Base-by-base conservation (phyloP, 2,113 vertebrate species). In the Rhinolophus ferrumequinum region DNA sequence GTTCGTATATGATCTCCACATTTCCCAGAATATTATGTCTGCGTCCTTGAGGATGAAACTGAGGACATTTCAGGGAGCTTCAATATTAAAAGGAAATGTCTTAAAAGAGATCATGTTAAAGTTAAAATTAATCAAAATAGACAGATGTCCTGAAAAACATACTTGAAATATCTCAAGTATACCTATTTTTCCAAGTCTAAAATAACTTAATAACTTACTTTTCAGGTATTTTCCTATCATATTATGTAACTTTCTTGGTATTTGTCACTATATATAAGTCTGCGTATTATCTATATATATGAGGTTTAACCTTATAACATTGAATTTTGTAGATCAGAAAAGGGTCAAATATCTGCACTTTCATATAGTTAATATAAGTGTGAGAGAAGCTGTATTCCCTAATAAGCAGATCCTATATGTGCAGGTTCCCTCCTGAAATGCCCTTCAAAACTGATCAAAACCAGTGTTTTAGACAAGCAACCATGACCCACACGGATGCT, bases 1-100 rank as follows among this genome's bases (percentile, higher is more conserved):
- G 14, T 84, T 24, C 26, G 44, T 21, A 14, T 83, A 75, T 24
- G 47, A 66, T 60, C 82, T 93, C 66, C 52, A 67, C 81, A 82
- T 79, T 98, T 96, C 94, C 95, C 89, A 86, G 83, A 87, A 96
- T 73, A 90, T 93, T 50, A 33, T 5, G 67, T 60, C 21, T 41
- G 19, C 26, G 94, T 90, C 87, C 93, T 93, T 95, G 73, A 92
- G 64, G 44, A 91, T 64, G 60, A 96, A 94, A 66, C 64, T 52
- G 14, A 95, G 90, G 84, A 89, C 69, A 52, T 95, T 94, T 72
- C n/a, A n/a, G 35, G 16, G 13, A 96, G 38, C 60, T 21, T 70
- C 73, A 18, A 50, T 50, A 35, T 15, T 30, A 52, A 81, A 81
- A 84, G 30, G 9, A 66, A 90, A 89, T 30, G 2, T 54, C 24